phyloP scores from a whole-genome alignment of 2,113 vertebrate genomes.

The Montifringilla adamsi region DNA sequence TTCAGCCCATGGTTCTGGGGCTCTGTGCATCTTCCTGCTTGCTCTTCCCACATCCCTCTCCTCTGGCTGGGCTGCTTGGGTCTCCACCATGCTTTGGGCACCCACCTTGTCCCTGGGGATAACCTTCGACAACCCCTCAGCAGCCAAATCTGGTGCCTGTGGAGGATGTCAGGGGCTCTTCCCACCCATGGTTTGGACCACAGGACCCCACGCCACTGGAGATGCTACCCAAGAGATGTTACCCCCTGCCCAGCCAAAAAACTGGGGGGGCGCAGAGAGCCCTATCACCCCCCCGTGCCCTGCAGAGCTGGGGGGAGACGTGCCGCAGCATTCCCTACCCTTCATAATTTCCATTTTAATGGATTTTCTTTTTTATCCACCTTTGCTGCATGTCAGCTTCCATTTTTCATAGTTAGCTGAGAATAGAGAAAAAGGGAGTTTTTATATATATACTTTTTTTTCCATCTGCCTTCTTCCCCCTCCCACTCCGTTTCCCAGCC shows the following conservation, averaged over 20 bases:
- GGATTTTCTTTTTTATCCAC: conserved; percentile 17
- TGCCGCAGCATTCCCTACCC: neutral
- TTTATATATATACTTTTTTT: neutral
- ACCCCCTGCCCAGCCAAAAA: neutral
- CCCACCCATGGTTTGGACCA: neutral
- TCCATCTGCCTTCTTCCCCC: conserved; percentile 39
- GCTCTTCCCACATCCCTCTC: neutral
- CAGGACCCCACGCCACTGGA: neutral
- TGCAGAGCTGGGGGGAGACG: neutral
- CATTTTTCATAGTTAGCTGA: conserved; percentile 57
- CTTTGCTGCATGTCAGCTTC: conserved; percentile 41
- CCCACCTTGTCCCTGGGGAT: neutral
- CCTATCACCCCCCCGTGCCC: rapidly evolving
- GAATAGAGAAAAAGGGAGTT: conserved; percentile 14
- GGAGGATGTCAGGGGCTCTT: neutral
- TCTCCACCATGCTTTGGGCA: neutral
- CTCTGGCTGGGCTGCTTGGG: neutral
- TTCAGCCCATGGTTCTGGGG: neutral
- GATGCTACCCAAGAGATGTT: neutral
- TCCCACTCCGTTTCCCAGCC: neutral
- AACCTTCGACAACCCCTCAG: neutral
- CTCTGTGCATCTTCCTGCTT: neutral
- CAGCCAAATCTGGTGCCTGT: neutral
- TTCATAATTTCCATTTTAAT: conserved; percentile 57
- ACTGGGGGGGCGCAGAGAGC: neutral